These are phyloP conservation scores for Fopius arisanus DNA, from an alignment of 1,140 invertebrate genomes.

Conservation along the genomic window DNA sequence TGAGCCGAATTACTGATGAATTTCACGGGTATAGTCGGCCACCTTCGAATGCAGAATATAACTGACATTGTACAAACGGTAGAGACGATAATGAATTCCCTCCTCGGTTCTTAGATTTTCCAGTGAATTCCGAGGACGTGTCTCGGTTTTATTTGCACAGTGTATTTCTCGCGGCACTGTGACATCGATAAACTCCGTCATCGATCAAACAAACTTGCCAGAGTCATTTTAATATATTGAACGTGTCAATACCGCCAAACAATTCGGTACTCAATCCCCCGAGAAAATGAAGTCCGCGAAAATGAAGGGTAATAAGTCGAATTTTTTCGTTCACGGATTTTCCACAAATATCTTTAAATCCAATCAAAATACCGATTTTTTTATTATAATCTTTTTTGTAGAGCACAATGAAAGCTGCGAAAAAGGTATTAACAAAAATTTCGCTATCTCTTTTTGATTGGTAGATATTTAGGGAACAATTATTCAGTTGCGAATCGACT, in stretches of 20 bases:
- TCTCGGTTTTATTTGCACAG: neutral
- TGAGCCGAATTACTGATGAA: constrained; percentile 36
- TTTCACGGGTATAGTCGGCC: constrained; percentile 28
- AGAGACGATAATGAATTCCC: constrained; percentile 24
- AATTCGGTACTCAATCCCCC: no score
- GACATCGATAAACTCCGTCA: constrained; percentile 21
- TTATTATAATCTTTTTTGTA: no score
- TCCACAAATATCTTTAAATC: no score
- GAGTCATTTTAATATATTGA: neutral
- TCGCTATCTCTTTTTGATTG: no score
- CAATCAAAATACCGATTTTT: no score
- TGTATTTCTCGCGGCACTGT: constrained; percentile 17
- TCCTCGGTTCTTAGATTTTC: constrained; percentile 18
- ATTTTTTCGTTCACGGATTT: no score
- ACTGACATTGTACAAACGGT: constrained; percentile 15
- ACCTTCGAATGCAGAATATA: constrained; percentile 19
- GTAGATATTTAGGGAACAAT: no score
- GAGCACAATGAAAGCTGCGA: no score
- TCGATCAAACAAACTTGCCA: constrained; percentile 2
- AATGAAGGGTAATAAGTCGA: no score
- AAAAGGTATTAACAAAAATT: no score
- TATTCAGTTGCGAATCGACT: no score
- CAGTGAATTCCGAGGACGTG: constrained; percentile 9
- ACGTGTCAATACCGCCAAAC: neutral
- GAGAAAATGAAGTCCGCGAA: no score